Percentiles rank a stretch among this genome's conserved stretches.
Conservation (phyloP, 2,888 invertebrate genomes). For the Lepidocyrtinus sp. region DNA sequence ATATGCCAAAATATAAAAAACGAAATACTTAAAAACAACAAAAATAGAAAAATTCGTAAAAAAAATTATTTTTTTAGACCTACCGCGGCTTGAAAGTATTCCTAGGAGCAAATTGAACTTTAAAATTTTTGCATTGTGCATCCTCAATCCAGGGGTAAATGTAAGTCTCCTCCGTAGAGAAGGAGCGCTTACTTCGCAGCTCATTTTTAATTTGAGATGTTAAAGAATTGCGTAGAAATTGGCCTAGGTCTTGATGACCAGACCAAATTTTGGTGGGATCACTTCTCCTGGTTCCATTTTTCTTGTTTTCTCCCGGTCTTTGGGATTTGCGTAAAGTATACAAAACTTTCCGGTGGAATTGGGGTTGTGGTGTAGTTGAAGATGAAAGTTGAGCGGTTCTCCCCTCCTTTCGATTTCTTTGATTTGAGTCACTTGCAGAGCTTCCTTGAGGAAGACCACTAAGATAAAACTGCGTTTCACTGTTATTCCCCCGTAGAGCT, state of each 20-base stretch:
- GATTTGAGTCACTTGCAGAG: conserved; percentile 11
- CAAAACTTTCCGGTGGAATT: conserved; percentile 32
- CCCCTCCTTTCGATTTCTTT: conserved; percentile 30
- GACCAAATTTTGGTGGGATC: conserved; percentile 68
- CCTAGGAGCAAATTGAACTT: conserved; percentile 70
- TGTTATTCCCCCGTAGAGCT: conserved; percentile 9
- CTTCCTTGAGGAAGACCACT: conserved; percentile 28
- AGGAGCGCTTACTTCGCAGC: conserved; percentile 33
- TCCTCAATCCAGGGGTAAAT: conserved; percentile 69
- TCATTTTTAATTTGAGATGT: conserved; percentile 14
- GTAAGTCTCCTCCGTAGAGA: conserved; percentile 36
- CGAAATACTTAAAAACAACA: too few relatives aligned
- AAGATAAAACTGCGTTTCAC: conserved; percentile 30
- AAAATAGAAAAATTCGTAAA: too few relatives aligned
- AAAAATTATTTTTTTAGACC: too few relatives aligned
- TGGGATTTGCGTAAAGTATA: conserved; percentile 27
- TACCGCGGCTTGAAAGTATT: conserved; percentile 70
- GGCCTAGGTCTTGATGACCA: conserved; percentile 66
- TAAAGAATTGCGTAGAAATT: background rate
- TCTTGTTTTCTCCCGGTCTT: conserved; percentile 30
- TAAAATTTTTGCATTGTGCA: conserved; percentile 68
- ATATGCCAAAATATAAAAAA: too few relatives aligned
- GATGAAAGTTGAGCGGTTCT: conserved; percentile 31
- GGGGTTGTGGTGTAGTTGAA: conserved; percentile 26
- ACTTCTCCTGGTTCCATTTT: conserved; percentile 67